These are phyloP conservation scores for Alexandromys fortis DNA, from an alignment of 2,113 vertebrate species.

Conservation along the genomic window DNA sequence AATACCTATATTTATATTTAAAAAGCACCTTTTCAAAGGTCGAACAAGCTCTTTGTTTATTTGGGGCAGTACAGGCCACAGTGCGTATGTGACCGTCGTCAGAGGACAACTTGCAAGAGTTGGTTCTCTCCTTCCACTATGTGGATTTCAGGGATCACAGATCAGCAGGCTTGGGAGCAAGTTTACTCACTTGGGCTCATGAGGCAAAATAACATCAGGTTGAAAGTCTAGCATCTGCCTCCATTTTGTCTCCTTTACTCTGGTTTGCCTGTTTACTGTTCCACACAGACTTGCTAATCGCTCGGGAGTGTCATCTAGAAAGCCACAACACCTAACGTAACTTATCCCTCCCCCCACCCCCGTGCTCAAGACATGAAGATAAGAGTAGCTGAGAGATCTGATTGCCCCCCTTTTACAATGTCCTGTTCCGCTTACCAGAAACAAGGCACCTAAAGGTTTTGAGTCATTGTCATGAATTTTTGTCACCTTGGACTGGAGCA, in stretches of 20 bases:
- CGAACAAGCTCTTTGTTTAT: background rate
- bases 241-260: background rate
- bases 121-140: background rate
- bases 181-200: background rate
- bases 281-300: background rate
- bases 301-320: background rate
- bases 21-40: background rate
- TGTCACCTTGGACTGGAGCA: background rate
- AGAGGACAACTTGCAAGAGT: background rate
- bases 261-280: background rate
- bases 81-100: too few relatives aligned
- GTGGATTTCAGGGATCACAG: background rate
- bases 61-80: background rate
- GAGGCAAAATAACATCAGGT: background rate
- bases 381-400: background rate
- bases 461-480: background rate
- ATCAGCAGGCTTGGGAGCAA: background rate
- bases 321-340: background rate
- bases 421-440: background rate
- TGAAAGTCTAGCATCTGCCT: background rate
- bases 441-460: background rate
- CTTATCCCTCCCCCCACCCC: background rate
- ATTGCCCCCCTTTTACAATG: background rate
- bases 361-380: background rate
- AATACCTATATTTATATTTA: background rate